Percentiles rank a stretch among this genome's conserved stretches.
Conservation (phyloP, 2,888 invertebrate genomes). For the Cheilosia impressa region DNA sequence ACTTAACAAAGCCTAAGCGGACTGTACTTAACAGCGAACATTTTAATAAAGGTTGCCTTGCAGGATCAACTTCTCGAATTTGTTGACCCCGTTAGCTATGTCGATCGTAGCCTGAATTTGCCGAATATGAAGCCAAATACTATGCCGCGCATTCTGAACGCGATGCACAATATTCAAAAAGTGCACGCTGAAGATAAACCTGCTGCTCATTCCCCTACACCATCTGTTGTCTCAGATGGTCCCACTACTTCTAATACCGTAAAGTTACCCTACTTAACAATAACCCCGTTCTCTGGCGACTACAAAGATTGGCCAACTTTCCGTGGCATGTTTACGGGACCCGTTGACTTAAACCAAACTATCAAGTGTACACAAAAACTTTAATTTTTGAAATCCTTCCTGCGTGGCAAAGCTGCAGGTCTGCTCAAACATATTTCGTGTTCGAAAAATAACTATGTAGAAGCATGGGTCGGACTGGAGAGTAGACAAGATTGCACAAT, state of each 20-base stretch:
- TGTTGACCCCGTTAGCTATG: not conserved
- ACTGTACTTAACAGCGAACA: not conserved
- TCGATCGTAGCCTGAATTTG: no score
- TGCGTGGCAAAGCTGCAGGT: not conserved
- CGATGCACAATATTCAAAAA: no score
- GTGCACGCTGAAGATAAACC: no score
- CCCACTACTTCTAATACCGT: not conserved
- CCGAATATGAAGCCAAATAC: no score
- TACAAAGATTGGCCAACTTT: slow-evolving; percentile 23
- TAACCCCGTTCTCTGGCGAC: slow-evolving; percentile 2
- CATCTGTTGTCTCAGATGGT: not conserved
- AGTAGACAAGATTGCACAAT: slow-evolving; percentile 21
- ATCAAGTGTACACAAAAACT: slow-evolving; percentile 2
- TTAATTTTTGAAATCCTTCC: not conserved
- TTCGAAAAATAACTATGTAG: slow-evolving; percentile 13
- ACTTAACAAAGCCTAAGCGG: not conserved
- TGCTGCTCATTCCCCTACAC: no score
- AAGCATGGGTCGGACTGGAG: slow-evolving; percentile 22
- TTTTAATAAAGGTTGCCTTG: not conserved
- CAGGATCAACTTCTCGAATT: not conserved
- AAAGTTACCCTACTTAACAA: not conserved
- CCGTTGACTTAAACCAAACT: not conserved
- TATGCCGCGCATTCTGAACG: no score
- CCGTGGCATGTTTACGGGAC: not conserved
- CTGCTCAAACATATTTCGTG: not conserved